Evolutionary conservation across 2,797 vertebrate species (phyloP).

Genomic region (Etheostoma nigrum): DNA sequence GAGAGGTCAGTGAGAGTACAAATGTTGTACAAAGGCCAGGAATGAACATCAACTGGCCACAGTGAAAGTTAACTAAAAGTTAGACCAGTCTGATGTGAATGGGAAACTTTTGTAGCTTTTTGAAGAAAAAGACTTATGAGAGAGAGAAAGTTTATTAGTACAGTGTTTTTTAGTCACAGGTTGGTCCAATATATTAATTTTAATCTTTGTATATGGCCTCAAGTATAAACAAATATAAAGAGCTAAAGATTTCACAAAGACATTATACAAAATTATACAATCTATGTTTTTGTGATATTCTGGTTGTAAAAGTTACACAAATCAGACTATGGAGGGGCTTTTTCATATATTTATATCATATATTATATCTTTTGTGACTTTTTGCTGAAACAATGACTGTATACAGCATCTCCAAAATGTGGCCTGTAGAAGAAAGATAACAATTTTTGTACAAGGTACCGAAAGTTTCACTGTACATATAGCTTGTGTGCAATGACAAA

Average conservation of each 20-base stretch:
- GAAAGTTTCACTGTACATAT: no score
- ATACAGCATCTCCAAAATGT: not conserved
- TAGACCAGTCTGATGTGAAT: not conserved
- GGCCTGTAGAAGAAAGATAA: not conserved
- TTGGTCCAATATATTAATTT: not conserved
- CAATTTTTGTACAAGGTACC: not conserved
- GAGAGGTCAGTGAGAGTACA: not conserved
- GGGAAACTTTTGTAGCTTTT: not conserved
- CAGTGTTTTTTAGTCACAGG: not conserved
- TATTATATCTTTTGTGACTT: slow-evolving; percentile 22
- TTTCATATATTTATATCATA: not conserved
- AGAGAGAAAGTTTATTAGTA: not conserved
- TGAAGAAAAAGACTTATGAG: not conserved
- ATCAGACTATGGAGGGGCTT: not conserved
- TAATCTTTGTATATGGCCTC: not conserved
- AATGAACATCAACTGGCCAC: not conserved
- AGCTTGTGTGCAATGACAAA: not conserved
- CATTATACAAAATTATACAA: not conserved
- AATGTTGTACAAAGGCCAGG: not conserved
- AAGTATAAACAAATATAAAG: slow-evolving; percentile 2
- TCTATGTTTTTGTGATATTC: slow-evolving; percentile 3
- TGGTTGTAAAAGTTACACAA: slow-evolving; percentile 1
- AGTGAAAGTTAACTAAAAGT: slow-evolving; percentile 1
- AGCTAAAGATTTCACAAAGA: not conserved
- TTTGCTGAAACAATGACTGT: not conserved